These are phyloP conservation scores for Ophioderma brevispina DNA, from an alignment of 35 echinoderm and acorn worm species.

Conservation along the genomic window DNA sequence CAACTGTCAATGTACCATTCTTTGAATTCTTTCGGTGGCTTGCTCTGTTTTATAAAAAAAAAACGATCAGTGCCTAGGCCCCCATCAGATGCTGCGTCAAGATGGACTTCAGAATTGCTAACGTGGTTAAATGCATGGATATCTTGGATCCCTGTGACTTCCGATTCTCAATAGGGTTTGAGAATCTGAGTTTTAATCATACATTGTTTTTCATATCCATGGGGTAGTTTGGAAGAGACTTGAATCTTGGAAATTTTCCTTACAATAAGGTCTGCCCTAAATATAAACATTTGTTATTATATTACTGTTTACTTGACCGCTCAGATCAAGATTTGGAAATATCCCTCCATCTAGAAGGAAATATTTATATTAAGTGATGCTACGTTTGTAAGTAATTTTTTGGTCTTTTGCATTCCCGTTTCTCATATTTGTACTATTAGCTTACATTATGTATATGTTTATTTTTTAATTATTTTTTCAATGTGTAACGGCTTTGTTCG, in stretches of 20 bases:
- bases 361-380: no score
- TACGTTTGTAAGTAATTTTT: no score
- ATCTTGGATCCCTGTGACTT: slow-evolving; percentile 6
- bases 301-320: no score
- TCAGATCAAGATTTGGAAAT: no score
- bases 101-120: not conserved
- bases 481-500: no score
- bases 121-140: not conserved
- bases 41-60: slow-evolving; percentile 13
- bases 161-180: slow-evolving; percentile 7
- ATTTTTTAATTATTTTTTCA: no score
- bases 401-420: no score
- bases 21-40: not conserved
- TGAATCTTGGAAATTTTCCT: not conserved
- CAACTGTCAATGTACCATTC: slow-evolving; percentile 3
- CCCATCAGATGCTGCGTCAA: slow-evolving; percentile 15
- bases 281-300: no score
- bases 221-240: not conserved
- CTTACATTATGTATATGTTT: no score
- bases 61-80: not conserved
- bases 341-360: no score
- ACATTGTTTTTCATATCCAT: slow-evolving; percentile 21
- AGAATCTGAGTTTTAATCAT: not conserved
- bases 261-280: not conserved
- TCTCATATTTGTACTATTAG: no score